These are phyloP conservation scores for Aquatica leii DNA, from an alignment of 2,888 invertebrate genomes.

Conservation along the genomic window DNA sequence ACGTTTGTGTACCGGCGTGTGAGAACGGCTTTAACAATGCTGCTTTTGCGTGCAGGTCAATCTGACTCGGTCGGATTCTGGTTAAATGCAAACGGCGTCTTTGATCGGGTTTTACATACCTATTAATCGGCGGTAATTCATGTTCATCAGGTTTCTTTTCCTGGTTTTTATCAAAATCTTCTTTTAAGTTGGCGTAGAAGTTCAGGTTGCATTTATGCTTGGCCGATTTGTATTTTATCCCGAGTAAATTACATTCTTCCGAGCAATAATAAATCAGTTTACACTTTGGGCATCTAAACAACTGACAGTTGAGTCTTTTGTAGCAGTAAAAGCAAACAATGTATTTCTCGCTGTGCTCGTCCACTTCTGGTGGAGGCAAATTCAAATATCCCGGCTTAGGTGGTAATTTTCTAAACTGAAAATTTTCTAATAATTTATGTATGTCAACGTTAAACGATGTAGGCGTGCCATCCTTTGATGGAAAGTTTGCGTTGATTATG, in stretches of 20 bases:
- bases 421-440: slow-evolving; percentile 13
- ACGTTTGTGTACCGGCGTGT: too few species aligned
- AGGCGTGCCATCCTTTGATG: background rate
- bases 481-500: slow-evolving; percentile 13
- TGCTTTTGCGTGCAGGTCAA: too few species aligned
- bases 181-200: too few species aligned
- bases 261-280: slow-evolving; percentile 55
- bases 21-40: too few species aligned
- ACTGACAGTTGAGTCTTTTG: slow-evolving; percentile 40
- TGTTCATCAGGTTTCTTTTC: too few species aligned
- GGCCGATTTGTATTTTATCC: background rate
- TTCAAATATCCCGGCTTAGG: background rate
- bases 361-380: slow-evolving; percentile 36
- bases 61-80: too few species aligned
- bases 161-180: too few species aligned
- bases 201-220: too few species aligned
- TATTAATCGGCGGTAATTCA: too few species aligned
- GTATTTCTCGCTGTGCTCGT: slow-evolving; percentile 46
- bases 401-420: slow-evolving; percentile 6
- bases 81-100: too few species aligned
- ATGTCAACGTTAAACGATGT: slow-evolving; percentile 9
- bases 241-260: slow-evolving; percentile 50
- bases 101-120: too few species aligned
- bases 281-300: slow-evolving; percentile 53
- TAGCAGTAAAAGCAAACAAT: slow-evolving; percentile 55